Conservation (phyloP, 2,888 invertebrate genomes). For the Tenthredo distinguenda region DNA sequence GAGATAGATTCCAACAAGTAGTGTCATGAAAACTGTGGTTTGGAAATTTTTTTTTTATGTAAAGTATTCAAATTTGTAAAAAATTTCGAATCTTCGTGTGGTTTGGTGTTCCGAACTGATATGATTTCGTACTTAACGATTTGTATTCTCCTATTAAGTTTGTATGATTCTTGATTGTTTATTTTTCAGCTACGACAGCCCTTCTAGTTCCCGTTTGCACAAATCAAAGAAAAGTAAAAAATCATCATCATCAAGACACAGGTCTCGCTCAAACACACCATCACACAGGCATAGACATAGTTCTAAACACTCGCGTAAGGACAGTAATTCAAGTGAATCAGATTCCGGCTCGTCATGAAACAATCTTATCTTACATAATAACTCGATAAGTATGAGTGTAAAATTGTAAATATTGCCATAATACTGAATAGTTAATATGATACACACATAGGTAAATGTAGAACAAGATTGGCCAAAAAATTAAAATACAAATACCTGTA, state of each 20-base stretch:
- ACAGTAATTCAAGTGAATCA: conserved; percentile 72
- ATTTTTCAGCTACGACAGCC: conserved; percentile 70
- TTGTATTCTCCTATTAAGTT: not conserved
- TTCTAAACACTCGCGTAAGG: conserved; percentile 65
- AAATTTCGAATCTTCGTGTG: not conserved
- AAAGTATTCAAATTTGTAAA: not conserved
- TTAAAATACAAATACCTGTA: not conserved
- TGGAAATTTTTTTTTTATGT: not conserved
- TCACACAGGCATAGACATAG: conserved; percentile 67
- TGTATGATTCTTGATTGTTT: not conserved
- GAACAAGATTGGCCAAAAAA: conserved; percentile 21
- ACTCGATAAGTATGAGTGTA: conserved; percentile 53
- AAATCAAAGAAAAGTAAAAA: conserved; percentile 75
- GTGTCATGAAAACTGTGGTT: not conserved
- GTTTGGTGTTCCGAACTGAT: not conserved
- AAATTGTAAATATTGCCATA: conserved; percentile 59
- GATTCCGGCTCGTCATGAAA: conserved; percentile 69
- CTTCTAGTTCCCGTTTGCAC: conserved; percentile 72
- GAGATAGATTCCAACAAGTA: not conserved
- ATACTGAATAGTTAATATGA: not conserved
- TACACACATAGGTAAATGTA: conserved; percentile 27
- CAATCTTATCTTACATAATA: not conserved
- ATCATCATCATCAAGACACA: conserved; percentile 71
- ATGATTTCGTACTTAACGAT: not conserved
- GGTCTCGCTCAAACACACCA: conserved; percentile 73